Conservation (phyloP, 2,797 vertebrate genomes). For the Sebastolobus altivelis region DNA sequence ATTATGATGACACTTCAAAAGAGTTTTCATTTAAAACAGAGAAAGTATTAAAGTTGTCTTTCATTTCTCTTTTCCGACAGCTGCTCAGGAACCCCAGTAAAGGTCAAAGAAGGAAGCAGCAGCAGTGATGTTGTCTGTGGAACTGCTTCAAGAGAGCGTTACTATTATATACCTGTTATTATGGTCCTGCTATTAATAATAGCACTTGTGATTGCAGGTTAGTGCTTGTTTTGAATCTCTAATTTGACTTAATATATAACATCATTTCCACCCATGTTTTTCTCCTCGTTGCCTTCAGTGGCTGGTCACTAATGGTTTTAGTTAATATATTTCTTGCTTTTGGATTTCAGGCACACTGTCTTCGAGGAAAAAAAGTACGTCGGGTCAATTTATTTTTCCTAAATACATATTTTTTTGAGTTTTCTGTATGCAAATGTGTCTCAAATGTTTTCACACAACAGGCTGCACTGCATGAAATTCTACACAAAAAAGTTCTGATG, state of each 20-base stretch:
- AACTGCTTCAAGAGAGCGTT: fast-evolving
- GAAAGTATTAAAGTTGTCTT: neutral
- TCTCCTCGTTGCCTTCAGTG: neutral
- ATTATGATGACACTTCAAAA: too few relatives aligned
- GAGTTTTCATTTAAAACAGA: neutral
- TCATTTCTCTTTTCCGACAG: slow-evolving; percentile 13
- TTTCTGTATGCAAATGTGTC: neutral
- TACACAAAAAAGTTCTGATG: neutral
- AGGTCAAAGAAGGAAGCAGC: neutral
- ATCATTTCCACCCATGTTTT: neutral
- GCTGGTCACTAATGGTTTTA: neutral
- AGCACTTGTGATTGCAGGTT: neutral
- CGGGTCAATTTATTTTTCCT: too few relatives aligned
- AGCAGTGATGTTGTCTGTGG: neutral
- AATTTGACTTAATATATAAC: neutral
- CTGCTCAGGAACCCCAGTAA: neutral
- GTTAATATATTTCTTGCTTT: neutral
- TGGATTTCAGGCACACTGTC: neutral
- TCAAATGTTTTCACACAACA: fast-evolving
- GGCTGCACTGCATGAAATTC: neutral
- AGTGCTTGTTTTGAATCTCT: neutral
- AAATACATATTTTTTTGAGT: too few relatives aligned
- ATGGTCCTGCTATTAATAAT: too few relatives aligned
- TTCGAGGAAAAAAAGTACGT: neutral
- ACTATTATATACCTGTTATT: fast-evolving